Percentiles rank a stretch among this genome's conserved stretches.
Conservation (phyloP, 2,113 vertebrate genomes). For the Nestor notabilis region DNA sequence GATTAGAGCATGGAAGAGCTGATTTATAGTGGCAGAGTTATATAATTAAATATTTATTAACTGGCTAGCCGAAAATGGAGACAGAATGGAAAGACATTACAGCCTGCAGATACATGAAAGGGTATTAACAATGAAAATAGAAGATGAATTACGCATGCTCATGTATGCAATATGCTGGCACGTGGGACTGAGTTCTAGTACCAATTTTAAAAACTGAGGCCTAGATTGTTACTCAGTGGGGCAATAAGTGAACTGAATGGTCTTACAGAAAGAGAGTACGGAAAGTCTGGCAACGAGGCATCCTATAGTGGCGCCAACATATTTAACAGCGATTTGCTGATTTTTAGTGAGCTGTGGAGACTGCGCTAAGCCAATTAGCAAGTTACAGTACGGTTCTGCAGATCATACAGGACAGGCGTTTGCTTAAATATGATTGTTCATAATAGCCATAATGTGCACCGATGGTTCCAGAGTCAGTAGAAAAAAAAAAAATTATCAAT, state of each 20-base stretch:
- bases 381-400: neutral
- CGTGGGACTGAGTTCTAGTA: neutral
- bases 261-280: neutral
- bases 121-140: neutral
- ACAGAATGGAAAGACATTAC: neutral
- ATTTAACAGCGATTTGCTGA: neutral
- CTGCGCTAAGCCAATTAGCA: neutral
- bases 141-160: neutral
- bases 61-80: neutral
- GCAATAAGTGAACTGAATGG: neutral
- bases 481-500: neutral
- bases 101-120: neutral
- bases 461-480: neutral
- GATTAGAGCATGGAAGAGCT: neutral
- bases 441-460: neutral
- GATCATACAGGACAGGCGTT: neutral
- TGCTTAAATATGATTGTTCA: neutral
- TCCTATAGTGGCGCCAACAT: neutral
- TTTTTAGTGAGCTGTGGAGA: neutral
- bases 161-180: neutral
- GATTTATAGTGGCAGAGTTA: slow-evolving; percentile 7
- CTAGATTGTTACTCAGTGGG: neutral
- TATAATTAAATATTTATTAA: slow-evolving; percentile 46
- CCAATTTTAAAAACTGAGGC: neutral
- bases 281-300: neutral